Base-by-base conservation (phyloP, 2,888 invertebrate genomes). In the Tachystola acroxantha region DNA sequence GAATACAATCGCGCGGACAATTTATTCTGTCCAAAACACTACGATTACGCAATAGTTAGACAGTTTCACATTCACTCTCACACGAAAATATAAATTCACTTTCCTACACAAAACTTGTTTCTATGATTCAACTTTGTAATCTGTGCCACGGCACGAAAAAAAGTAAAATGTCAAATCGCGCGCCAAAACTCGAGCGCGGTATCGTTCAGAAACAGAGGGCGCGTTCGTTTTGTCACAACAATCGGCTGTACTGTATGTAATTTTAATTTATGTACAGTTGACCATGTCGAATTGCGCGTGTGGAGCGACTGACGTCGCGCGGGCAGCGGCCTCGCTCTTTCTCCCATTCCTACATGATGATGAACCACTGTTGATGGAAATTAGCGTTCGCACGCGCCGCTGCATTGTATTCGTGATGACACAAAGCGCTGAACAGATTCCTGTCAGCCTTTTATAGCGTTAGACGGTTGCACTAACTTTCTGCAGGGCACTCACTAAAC, bases 221-320 rank as follows among this genome's bases (percentile, higher is more conserved):
- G 57, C 62, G 56, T 54, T 50, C 52, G 55, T 50, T 53, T 58
- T 61, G 55, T 57, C 64, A 57, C 59, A 53, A 59, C 55, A 62
- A 59, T 53, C n/a, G n/a, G n/a, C n/a, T n/a, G n/a, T n/a, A 13
- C 9, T 26, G 16, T 19, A 24, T 3, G 62, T 73, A 70, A 77
- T 76, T 28, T 75, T 73, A 70, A 77, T 76, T 28, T 75, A 75
- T 66, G 69, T 70, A 76, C 72, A 80, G 76, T 75, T 84, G 85
- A 81, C 85, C 82, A 84, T 82, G 64, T 82, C 80, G 84, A 84
- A 82, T 75, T 85, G 74, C 75, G 81, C 80, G 79, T 71, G 81
- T 70, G 40, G 66, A 65, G 56, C 71, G 84, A 85, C 84, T 84
- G 85, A 64, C 57, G 63, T 64, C 56, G 62, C 58, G 71, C 73